These are phyloP conservation scores for Hylyphantes graminicola DNA, from an alignment of 1,140 invertebrate species.

Conservation along the genomic window DNA sequence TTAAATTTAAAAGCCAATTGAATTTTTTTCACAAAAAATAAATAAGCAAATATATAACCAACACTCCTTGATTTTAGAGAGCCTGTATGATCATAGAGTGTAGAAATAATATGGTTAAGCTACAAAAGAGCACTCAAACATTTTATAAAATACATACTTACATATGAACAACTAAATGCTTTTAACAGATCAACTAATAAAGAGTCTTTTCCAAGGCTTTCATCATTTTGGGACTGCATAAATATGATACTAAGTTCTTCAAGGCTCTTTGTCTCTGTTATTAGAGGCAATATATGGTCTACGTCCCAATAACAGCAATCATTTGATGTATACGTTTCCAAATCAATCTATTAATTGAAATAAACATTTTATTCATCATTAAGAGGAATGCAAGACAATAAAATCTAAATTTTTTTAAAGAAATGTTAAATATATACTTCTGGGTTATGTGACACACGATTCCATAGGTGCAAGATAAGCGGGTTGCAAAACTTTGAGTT, in stretches of 20 bases:
- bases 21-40: no score
- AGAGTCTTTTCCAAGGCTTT: neutral
- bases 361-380: neutral
- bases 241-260: slow-evolving; percentile 8
- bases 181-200: neutral
- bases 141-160: neutral
- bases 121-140: no score
- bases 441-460: slow-evolving; percentile 17
- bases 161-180: slow-evolving; percentile 4
- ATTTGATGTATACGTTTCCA: neutral
- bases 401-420: no score
- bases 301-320: slow-evolving; percentile 24
- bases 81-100: no score
- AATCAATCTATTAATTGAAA: slow-evolving; percentile 3
- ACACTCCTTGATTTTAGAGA: no score
- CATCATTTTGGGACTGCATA: neutral
- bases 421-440: slow-evolving; percentile 2
- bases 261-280: neutral
- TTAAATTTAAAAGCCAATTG: no score
- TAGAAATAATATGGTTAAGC: no score
- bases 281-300: neutral
- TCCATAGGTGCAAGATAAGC: slow-evolving; percentile 44
- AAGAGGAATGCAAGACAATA: no score
- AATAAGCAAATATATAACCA: no score
- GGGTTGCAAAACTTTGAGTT: slow-evolving; percentile 60